Evolutionary conservation across 2,888 invertebrate species (phyloP).

Genomic region (Troides aeacus): DNA sequence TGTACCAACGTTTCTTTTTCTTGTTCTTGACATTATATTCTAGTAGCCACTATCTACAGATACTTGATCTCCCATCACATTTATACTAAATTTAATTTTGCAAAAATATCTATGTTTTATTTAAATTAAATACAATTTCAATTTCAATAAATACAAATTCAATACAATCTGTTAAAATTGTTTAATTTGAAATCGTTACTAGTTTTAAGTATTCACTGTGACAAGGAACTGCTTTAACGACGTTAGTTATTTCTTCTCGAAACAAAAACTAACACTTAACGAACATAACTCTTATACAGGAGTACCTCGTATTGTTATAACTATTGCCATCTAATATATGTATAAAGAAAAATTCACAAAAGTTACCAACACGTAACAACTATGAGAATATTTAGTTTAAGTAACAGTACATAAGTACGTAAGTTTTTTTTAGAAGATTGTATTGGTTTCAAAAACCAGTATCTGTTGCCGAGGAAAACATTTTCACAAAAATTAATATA

Average conservation of each 20-base stretch:
- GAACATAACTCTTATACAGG: background rate
- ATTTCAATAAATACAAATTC: background rate
- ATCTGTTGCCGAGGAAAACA: too few relatives aligned
- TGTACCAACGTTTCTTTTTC: too few relatives aligned
- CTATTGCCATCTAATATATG: too few relatives aligned
- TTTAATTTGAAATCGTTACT: slow-evolving; percentile 1
- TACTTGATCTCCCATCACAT: background rate
- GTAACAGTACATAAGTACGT: too few relatives aligned
- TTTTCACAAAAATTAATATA: too few relatives aligned
- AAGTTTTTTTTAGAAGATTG: too few relatives aligned
- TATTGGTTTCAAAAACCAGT: too few relatives aligned
- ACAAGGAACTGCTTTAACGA: slow-evolving; percentile 8
- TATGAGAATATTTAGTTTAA: background rate
- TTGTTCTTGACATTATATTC: too few relatives aligned
- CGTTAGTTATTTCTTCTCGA: background rate
- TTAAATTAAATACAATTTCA: background rate
- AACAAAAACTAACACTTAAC: background rate
- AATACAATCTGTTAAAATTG: background rate
- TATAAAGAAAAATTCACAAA: too few relatives aligned
- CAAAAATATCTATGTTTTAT: too few relatives aligned
- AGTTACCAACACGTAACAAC: background rate
- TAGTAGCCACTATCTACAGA: too few relatives aligned
- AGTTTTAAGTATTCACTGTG: background rate
- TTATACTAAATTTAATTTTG: background rate
- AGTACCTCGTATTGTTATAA: background rate